Evolutionary conservation across 2,888 invertebrate genomes (phyloP), one percentile per base, ranked within the genome.

Genomic region (Leptinotarsa rubiginosa): DNA sequence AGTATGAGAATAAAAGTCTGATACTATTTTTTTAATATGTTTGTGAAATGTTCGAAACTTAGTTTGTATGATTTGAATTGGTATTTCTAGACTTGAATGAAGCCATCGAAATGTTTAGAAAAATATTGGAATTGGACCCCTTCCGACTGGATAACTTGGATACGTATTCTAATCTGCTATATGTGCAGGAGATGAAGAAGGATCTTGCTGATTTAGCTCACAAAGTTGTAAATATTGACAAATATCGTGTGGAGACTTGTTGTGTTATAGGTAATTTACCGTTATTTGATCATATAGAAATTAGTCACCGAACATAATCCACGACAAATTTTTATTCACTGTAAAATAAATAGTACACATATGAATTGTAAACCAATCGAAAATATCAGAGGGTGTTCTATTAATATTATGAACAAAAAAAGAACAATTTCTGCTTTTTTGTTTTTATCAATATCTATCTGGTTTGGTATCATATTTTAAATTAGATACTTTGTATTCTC

Each of bases 201-300:
- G 97, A 98, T 87, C 90, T 99, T 80, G 96, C 98, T 3, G 93
- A 96, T 87, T 90, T 99, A 77, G 99, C 99, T 0, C 97, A 99
- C 85, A 94, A 94, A 83, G 96, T 97, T 64, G 95, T 96, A 70
- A 94, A 95, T 83, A 96, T 98, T 81, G 98, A 99, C 88, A 98
- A 98, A 88, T 99, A 98, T 86, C 90, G 96, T 81, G 96, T 97
- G 25, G 98, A 99, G 89, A 99, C 99, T 0, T 99, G 99, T 87
- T 98, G 97, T 89, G 96, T 99, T 79, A 96, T 99, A 86, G 98
- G 97, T 94, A 68, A 68, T 52, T 31, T 52, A 25, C n/a, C 12
- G 41, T 62, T 31, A n/a, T 50, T 50, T 50, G 50, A 16, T 50
- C 10, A 50, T 50, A 5, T 50, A 41, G 10, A 41, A 41, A 41